Percentiles rank a stretch among this genome's conserved stretches.
These are phyloP conservation scores for Byasa hedistus DNA, from an alignment of 2,888 invertebrate genomes.

Conservation along the genomic window DNA sequence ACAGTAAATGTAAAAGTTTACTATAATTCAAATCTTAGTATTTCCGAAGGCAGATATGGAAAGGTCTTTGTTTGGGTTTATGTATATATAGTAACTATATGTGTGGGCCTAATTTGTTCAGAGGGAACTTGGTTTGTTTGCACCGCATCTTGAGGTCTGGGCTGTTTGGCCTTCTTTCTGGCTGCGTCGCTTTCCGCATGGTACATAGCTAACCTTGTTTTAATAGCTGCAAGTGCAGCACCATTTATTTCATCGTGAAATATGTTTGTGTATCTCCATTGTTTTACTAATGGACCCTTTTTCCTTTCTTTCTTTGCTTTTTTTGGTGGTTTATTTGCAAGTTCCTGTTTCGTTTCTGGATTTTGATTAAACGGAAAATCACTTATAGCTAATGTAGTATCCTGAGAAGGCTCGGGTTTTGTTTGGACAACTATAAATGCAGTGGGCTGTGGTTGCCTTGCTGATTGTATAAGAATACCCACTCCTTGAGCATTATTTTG, in stretches of 20 bases:
- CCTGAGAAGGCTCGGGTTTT: slow-evolving; percentile 64
- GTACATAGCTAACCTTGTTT: slow-evolving; percentile 75
- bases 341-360: slow-evolving; percentile 43
- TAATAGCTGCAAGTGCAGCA: slow-evolving; percentile 74
- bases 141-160: slow-evolving; percentile 55
- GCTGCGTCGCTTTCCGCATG: slow-evolving; percentile 76
- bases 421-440: slow-evolving; percentile 71
- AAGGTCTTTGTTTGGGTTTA: slow-evolving; percentile 33
- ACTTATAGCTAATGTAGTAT: slow-evolving; percentile 53
- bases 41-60: slow-evolving; percentile 20
- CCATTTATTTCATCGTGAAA: slow-evolving; percentile 80
- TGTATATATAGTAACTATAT: slow-evolving; percentile 70
- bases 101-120: slow-evolving; percentile 61
- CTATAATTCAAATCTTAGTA: slow-evolving; percentile 24
- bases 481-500: slow-evolving; percentile 67
- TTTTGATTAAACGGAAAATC: slow-evolving; percentile 50
- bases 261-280: slow-evolving; percentile 79
- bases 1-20: slow-evolving; percentile 24
- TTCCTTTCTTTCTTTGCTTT: slow-evolving; percentile 69
- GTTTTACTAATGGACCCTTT: slow-evolving; percentile 73
- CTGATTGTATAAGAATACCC: slow-evolving; percentile 68
- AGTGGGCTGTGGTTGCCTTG: slow-evolving; percentile 61
- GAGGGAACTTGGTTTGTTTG: slow-evolving; percentile 43
- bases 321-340: slow-evolving; percentile 46
- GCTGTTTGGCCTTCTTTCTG: slow-evolving; percentile 70